Evolutionary conservation across 2,888 invertebrate species (phyloP).

Genomic region (Gerris lacustris): DNA sequence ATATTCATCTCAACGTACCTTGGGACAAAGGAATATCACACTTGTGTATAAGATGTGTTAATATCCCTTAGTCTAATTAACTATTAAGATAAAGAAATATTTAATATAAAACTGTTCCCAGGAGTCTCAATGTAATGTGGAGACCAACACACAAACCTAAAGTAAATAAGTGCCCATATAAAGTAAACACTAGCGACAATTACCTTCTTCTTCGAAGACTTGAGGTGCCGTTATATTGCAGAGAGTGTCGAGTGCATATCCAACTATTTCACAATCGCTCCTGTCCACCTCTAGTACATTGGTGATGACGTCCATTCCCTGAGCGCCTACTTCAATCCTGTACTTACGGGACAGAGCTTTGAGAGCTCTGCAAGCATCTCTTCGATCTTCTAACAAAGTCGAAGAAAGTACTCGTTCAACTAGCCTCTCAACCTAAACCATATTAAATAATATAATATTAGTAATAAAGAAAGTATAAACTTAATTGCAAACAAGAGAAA

Average conservation of each 20-base stretch:
- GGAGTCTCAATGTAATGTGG: too few species aligned
- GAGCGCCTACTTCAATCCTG: slow-evolving; percentile 90
- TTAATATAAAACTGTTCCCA: too few species aligned
- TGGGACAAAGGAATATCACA: too few species aligned
- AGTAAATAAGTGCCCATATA: background rate
- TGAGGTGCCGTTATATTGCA: slow-evolving; percentile 76
- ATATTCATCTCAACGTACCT: too few species aligned
- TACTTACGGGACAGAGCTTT: slow-evolving; percentile 83
- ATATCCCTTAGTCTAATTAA: too few species aligned
- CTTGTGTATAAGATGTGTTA: too few species aligned
- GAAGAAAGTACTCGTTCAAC: slow-evolving; percentile 88
- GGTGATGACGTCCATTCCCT: slow-evolving; percentile 66
- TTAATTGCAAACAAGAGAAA: slow-evolving; percentile 6
- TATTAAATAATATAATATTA: slow-evolving; percentile 10
- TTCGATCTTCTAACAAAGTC: slow-evolving; percentile 81
- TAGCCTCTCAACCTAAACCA: slow-evolving; percentile 67
- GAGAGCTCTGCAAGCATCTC: slow-evolving; percentile 91
- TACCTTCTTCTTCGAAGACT: slow-evolving; percentile 67
- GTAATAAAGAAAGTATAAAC: slow-evolving; percentile 8
- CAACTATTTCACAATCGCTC: slow-evolving; percentile 80
- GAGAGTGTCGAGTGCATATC: slow-evolving; percentile 82
- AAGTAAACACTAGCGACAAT: slow-evolving; percentile 32
- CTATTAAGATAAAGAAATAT: too few species aligned
- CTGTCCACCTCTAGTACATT: slow-evolving; percentile 77
- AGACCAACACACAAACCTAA: too few species aligned